Base-by-base conservation (phyloP, 2,888 invertebrate species). In the Morpho achilles region DNA sequence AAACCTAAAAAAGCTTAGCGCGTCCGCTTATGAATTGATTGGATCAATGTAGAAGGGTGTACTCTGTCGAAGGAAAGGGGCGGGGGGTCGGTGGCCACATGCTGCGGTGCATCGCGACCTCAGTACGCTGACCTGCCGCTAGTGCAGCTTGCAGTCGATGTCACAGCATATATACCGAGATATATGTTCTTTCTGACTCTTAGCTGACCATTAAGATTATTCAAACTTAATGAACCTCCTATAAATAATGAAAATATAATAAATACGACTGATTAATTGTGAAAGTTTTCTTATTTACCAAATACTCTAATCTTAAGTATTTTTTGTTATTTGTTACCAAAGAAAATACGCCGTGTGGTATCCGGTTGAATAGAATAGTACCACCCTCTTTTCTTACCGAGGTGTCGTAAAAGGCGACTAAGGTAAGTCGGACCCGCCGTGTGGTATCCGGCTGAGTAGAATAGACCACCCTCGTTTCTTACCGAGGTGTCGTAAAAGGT, bases 31-130 rank as follows among this genome's bases (percentile, higher is more conserved):
- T 76, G 60, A 54, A 69, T 77, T 75, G 46, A 23, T 41, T 64
- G 61, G 67, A 66, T 63, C 48, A 42, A 65, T 54, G 48, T 49
- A 52, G 57, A 56, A 63, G 62, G 65, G 56, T 56, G 63, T 60
- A 61, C 60, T 9, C 2, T 41, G 9, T 45, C 22, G 42, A 43
- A n/a, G 10, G 61, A 59, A 67, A 60, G 60, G 60, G 69, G 68
- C 67, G 65, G 62, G 73, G 72, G 72, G 68, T 70, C 69, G 71
- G 70, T 71, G 74, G 77, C 74, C 79, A 77, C 77, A 78, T 79
- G 79, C 76, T 73, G 75, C 76, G 77, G 75, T 84, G 82, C 84
- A 83, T 78, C 79, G 77, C 81, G 75, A 80, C 79, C 80, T 80
- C 81, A 71, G 86, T 82, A 82, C 86, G 86, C 73, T 86, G 87